Evolutionary conservation across 2,888 invertebrate species (phyloP).

Genomic region (Hartigia nigra): DNA sequence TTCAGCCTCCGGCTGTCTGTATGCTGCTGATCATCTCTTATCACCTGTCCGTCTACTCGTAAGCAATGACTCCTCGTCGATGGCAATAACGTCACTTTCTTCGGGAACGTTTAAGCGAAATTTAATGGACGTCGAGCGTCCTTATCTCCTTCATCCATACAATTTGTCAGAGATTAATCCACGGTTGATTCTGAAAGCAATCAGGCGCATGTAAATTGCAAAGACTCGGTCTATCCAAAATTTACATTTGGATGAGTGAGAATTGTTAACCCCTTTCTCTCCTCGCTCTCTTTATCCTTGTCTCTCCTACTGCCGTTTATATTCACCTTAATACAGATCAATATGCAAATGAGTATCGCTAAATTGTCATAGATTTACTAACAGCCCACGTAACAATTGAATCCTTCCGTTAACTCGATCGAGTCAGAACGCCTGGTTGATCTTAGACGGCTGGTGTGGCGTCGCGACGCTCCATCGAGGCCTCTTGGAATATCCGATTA

Average conservation of each 20-base stretch:
- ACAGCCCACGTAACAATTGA: background rate
- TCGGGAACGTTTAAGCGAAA: background rate
- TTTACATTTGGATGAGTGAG: background rate
- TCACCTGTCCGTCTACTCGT: constrained; percentile 42
- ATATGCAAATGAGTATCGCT: background rate
- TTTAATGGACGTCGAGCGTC: background rate
- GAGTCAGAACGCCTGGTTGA: background rate
- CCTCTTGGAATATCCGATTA: background rate
- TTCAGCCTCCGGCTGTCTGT: constrained; percentile 31
- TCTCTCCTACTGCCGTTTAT: background rate
- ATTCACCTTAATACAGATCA: background rate
- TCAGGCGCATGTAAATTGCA: background rate
- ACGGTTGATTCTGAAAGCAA: background rate
- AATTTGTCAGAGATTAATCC: background rate
- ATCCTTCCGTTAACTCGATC: background rate
- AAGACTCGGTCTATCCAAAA: background rate
- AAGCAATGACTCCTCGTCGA: constrained; percentile 25
- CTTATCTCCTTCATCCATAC: background rate
- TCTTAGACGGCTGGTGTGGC: background rate
- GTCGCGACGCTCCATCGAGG: background rate
- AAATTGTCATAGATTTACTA: background rate
- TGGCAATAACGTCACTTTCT: background rate
- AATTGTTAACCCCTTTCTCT: background rate
- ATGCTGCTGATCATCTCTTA: constrained; percentile 40
- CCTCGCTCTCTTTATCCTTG: too few species aligned